A percentile compares a stretch with the other conserved stretches of the same genome.
phyloP scores from a whole-genome alignment of 2,797 vertebrate species.

The Aratinga solstitialis region DNA sequence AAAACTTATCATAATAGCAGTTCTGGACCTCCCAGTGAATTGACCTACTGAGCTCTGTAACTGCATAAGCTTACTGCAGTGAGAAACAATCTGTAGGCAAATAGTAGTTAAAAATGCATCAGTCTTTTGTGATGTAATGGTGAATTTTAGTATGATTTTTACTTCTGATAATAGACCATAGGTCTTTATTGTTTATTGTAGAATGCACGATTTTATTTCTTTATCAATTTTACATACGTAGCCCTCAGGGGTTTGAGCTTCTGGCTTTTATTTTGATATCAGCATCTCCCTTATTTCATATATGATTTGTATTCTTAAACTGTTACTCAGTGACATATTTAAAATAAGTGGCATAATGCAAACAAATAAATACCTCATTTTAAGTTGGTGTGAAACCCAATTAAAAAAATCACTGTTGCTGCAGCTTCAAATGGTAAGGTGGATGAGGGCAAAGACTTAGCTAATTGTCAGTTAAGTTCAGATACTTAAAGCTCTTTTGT shows the following conservation, averaged over 20 bases:
- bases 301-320: not conserved
- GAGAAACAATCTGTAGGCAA: not conserved
- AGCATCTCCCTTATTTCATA: not conserved
- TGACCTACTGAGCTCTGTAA: not conserved
- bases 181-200: not conserved
- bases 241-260: not conserved
- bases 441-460: not conserved
- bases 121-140: not conserved
- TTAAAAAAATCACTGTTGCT: not conserved
- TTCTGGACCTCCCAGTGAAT: not conserved
- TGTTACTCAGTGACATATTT: not conserved
- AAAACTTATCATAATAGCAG: not conserved
- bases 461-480: not conserved
- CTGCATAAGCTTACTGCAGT: not conserved
- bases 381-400: not conserved
- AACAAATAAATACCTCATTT: not conserved
- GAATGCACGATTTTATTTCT: not conserved
- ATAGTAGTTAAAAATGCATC: not conserved
- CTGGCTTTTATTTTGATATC: not conserved
- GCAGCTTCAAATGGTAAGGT: not conserved
- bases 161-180: not conserved
- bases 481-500: not conserved
- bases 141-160: not conserved
- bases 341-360: not conserved
- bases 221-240: accelerated